These are phyloP conservation scores for Achlya flavicornis DNA, from an alignment of 2,888 invertebrate genomes.

Conservation along the genomic window DNA sequence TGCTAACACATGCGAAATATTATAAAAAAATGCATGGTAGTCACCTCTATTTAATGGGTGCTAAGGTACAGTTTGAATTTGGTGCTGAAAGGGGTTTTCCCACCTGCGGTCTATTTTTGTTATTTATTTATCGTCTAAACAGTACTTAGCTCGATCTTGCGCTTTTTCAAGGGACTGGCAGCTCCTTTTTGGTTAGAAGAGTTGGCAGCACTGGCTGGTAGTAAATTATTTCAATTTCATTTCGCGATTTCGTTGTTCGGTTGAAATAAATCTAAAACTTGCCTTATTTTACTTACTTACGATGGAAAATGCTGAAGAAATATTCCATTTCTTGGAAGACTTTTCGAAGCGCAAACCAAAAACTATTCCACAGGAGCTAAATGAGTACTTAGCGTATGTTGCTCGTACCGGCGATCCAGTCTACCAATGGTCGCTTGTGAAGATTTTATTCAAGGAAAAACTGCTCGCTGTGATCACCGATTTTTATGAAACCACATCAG, in stretches of 20 bases:
- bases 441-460: constrained; percentile 94
- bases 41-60: no score
- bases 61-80: no score
- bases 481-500: constrained; percentile 91
- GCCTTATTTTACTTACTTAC: constrained; percentile 17
- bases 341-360: constrained; percentile 90
- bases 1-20: no score
- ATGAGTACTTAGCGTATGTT: constrained; percentile 94
- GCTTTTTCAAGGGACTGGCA: no score
- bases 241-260: background rate
- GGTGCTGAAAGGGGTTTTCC: no score
- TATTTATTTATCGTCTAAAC: no score
- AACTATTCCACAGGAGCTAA: constrained; percentile 94
- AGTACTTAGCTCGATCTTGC: no score
- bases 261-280: background rate
- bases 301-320: constrained; percentile 94
- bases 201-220: background rate
- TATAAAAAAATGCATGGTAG: no score
- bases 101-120: no score
- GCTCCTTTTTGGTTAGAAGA: no score
- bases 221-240: background rate
- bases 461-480: constrained; percentile 93
- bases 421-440: constrained; percentile 95
- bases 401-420: constrained; percentile 97
- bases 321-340: constrained; percentile 92